Percentiles rank a stretch among this genome's conserved stretches.
Evolutionary conservation across 2,888 invertebrate species (phyloP).

Genomic region (Nephrocerus scutellatus): DNA sequence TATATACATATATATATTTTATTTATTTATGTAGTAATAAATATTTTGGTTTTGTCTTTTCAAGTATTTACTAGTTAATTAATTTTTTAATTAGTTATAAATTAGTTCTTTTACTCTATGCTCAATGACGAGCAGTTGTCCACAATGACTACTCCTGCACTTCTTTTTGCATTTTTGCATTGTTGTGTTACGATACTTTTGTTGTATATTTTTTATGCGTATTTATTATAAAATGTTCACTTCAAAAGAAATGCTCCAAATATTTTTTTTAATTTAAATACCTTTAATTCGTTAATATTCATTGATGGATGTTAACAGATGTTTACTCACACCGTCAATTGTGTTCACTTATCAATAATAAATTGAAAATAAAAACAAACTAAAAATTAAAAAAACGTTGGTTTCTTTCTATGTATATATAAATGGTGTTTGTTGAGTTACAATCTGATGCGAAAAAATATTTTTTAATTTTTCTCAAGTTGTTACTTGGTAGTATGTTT

Average conservation of each 20-base stretch:
- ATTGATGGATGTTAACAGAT: constrained; percentile 11
- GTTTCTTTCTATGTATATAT: no score
- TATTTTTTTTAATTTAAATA: constrained; percentile 25
- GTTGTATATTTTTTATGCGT: no score
- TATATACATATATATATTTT: constrained; percentile 12
- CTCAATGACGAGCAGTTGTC: no score
- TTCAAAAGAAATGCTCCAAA: constrained; percentile 30
- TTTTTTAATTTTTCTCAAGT: constrained; percentile 21
- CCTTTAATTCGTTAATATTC: constrained; percentile 21
- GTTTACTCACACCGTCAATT: no score
- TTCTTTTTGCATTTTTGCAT: no score
- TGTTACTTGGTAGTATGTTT: constrained; percentile 16
- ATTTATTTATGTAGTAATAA: constrained; percentile 2
- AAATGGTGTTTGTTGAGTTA: no score
- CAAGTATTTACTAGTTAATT: no score
- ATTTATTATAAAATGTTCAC: constrained; percentile 28
- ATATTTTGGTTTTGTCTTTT: constrained; percentile 15
- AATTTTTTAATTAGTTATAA: no score
- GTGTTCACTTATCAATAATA: constrained; percentile 15
- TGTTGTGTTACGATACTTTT: no score
- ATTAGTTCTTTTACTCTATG: no score
- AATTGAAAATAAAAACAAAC: constrained; percentile 21
- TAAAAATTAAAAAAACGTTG: constrained; percentile 24
- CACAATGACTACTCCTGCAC: no score
- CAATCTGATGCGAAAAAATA: no score